These are phyloP conservation scores for Cardinalis cardinalis DNA, from an alignment of 2,113 vertebrate genomes.

Conservation along the genomic window DNA sequence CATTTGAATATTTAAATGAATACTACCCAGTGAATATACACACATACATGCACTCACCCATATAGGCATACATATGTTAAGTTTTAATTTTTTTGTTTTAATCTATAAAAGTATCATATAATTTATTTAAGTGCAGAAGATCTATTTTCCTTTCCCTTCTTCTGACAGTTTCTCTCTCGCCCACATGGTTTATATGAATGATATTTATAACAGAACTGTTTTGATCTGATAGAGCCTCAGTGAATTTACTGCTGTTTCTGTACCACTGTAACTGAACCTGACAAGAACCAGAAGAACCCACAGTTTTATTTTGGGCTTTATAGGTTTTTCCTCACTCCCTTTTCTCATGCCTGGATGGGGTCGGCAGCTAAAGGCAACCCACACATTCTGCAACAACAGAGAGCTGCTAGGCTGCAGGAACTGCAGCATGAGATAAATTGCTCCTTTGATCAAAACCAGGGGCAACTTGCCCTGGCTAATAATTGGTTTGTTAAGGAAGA, in stretches of 20 bases:
- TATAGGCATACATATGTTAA: neutral
- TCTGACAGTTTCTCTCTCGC: neutral
- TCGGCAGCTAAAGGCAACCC: neutral
- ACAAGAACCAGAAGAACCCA: slow-evolving; percentile 38
- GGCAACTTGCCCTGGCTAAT: neutral
- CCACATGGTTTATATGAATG: slow-evolving; percentile 38
- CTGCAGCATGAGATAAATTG: slow-evolving; percentile 8
- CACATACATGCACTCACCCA: neutral
- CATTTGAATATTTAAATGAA: neutral
- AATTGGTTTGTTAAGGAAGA: neutral
- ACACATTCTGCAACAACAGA: neutral
- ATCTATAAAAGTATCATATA: slow-evolving; percentile 4
- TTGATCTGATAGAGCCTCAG: slow-evolving; percentile 47
- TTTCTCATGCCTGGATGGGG: slow-evolving; percentile 11
- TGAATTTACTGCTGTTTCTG: slow-evolving; percentile 54
- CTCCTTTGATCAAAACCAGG: slow-evolving; percentile 37
- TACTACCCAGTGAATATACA: neutral
- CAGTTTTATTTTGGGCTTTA: slow-evolving; percentile 51
- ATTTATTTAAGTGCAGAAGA: slow-evolving; percentile 32
- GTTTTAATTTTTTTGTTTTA: neutral
- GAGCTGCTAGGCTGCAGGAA: neutral
- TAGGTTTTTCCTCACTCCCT: slow-evolving; percentile 29
- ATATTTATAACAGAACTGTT: slow-evolving; percentile 43
- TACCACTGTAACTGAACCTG: slow-evolving; percentile 37
- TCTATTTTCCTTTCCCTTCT: slow-evolving; percentile 3